phyloP scores from a whole-genome alignment of 2,797 vertebrate genomes.

The Notamacropus eugenii region DNA sequence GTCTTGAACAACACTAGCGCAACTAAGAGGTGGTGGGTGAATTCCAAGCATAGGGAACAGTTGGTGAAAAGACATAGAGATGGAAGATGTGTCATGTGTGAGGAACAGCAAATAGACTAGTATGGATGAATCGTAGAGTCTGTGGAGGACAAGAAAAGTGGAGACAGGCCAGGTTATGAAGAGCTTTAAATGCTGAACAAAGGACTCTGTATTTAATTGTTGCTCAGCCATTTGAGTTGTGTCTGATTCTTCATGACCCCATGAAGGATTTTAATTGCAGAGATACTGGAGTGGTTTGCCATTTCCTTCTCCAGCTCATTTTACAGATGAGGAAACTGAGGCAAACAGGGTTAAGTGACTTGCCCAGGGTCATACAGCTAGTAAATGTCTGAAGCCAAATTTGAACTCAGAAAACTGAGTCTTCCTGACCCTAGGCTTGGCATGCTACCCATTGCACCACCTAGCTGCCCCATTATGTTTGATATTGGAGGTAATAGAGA shows the following conservation, averaged over 20 bases:
- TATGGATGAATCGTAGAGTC: background rate
- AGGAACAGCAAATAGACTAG: background rate
- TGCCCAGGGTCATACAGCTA: background rate
- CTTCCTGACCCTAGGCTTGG: background rate
- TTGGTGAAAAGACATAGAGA: background rate
- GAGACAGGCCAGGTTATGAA: background rate
- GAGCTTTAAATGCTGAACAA: background rate
- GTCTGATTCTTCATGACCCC: background rate
- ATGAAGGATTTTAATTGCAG: background rate
- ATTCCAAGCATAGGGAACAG: background rate
- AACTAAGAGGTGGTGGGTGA: background rate
- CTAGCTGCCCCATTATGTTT: background rate
- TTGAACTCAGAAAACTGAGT: background rate
- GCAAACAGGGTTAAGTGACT: background rate
- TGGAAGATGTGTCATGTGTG: background rate
- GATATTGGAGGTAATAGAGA: background rate
- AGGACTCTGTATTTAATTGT: background rate
- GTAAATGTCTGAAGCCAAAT: background rate
- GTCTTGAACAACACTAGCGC: background rate
- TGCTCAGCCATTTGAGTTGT: background rate
- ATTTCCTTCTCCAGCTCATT: background rate
- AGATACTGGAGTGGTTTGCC: background rate
- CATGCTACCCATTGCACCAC: background rate
- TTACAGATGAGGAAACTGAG: background rate
- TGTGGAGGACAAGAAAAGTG: background rate